Evolutionary conservation across 2,888 invertebrate species (phyloP).

Genomic region (Entomobrya multifasciata): DNA sequence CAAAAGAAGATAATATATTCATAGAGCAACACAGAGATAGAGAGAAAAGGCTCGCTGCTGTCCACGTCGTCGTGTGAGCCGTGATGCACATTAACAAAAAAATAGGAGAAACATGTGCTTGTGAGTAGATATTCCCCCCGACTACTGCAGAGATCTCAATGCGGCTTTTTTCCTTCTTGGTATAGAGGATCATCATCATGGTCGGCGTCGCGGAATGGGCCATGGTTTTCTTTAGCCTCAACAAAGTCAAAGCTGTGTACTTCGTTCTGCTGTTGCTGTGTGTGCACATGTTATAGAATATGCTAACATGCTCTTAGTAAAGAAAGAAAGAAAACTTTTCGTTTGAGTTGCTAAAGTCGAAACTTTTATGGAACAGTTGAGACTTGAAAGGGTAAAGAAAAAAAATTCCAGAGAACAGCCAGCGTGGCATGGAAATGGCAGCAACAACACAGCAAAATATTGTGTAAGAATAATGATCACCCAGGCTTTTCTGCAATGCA

Average conservation of each 20-base stretch:
- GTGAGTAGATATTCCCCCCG: slow-evolving; percentile 15
- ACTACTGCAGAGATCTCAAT: slow-evolving; percentile 58
- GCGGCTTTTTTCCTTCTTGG: slow-evolving; percentile 50
- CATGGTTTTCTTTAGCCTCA: neutral
- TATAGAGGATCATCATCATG: neutral
- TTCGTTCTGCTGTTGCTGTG: neutral
- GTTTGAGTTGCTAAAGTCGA: neutral
- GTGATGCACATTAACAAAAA: neutral
- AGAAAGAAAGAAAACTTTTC: neutral
- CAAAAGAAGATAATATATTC: slow-evolving; percentile 35
- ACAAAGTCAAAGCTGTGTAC: neutral
- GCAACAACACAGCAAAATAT: neutral
- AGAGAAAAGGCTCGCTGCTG: slow-evolving; percentile 7
- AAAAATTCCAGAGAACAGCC: neutral
- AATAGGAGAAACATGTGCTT: slow-evolving; percentile 35
- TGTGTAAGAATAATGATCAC: neutral
- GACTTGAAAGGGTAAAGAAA: neutral
- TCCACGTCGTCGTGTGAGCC: neutral
- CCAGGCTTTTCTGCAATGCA: slow-evolving; percentile 6
- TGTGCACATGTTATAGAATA: neutral
- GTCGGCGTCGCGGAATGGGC: neutral
- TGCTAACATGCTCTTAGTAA: neutral
- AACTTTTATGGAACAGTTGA: neutral
- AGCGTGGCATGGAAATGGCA: neutral
- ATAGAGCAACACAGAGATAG: neutral